These are phyloP conservation scores for Sthenelais limicola DNA, from an alignment of 2,888 invertebrate species.

Conservation along the genomic window DNA sequence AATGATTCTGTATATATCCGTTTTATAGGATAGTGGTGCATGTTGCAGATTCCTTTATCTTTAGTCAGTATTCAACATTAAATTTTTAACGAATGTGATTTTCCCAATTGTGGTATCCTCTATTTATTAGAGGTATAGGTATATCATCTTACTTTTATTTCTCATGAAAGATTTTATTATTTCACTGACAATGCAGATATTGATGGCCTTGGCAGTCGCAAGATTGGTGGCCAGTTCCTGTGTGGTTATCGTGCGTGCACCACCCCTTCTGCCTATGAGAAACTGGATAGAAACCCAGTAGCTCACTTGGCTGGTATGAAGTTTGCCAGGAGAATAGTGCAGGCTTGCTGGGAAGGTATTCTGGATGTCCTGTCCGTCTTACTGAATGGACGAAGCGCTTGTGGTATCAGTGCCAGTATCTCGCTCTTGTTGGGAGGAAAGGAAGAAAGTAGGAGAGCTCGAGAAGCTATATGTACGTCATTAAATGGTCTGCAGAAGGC, in stretches of 20 bases:
- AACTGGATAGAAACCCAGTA: constrained; percentile 18
- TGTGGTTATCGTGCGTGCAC: constrained; percentile 30
- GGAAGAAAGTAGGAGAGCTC: constrained; percentile 74
- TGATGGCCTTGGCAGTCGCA: constrained; percentile 82
- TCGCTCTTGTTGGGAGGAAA: constrained; percentile 72
- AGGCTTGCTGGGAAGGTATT: constrained; percentile 94
- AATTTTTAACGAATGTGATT: too few species aligned
- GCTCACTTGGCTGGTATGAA: constrained; percentile 62
- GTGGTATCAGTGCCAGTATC: constrained; percentile 73
- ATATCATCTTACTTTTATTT: background rate
- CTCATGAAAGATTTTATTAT: background rate
- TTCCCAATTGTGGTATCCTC: too few species aligned
- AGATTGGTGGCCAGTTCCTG: constrained; percentile 81
- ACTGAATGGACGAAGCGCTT: constrained; percentile 61
- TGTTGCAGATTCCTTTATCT: too few species aligned
- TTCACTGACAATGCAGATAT: constrained; percentile 44
- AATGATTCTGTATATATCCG: too few species aligned
- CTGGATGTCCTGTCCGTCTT: constrained; percentile 86
- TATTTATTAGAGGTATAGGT: background rate
- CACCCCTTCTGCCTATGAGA: constrained; percentile 11
- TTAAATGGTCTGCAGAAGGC: constrained; percentile 93
- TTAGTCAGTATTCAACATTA: too few species aligned
- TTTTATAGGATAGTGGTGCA: too few species aligned
- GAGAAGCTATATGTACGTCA: constrained; percentile 88
- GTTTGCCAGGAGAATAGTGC: constrained; percentile 79